phyloP scores from a whole-genome alignment of 1,140 invertebrate genomes.

The Drosophila virilis region DNA sequence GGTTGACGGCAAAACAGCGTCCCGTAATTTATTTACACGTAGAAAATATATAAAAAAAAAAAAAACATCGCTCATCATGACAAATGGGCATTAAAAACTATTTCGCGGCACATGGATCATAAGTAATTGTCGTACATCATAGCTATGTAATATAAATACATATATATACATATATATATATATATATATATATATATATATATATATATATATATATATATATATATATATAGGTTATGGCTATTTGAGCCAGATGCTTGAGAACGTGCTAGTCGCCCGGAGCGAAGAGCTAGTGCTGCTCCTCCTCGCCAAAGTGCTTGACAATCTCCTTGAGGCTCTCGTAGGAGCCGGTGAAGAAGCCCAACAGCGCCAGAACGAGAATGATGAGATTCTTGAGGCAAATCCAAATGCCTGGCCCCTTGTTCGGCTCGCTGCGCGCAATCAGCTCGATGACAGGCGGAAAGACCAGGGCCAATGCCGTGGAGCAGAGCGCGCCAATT shows the following conservation, averaged over 20 bases:
- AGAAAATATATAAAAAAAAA: constrained; percentile 16
- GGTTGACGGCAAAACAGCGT: background rate
- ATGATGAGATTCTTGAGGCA: constrained; percentile 88
- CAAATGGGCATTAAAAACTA: constrained; percentile 19
- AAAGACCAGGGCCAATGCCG: constrained; percentile 94
- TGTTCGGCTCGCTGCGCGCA: constrained; percentile 85
- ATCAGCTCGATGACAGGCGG: constrained; percentile 94
- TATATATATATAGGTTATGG: background rate
- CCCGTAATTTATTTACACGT: constrained; percentile 37
- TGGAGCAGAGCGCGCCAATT: constrained; percentile 94
- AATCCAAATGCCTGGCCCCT: constrained; percentile 83
- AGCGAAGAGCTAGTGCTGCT: constrained; percentile 21
- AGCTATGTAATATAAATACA: background rate
- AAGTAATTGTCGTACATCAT: constrained; percentile 5
- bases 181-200: constrained; percentile 3
- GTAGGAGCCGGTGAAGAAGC: constrained; percentile 90
- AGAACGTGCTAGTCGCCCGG: background rate
- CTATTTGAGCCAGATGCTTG: constrained; percentile 4
- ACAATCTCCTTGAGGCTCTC: constrained; percentile 88
- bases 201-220: constrained; percentile 5
- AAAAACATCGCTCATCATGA: constrained; percentile 8
- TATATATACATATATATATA: constrained; percentile 4
- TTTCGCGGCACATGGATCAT: constrained; percentile 4
- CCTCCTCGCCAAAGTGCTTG: constrained; percentile 69
- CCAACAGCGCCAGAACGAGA: constrained; percentile 88